Evolutionary conservation across 2,797 vertebrate species (phyloP).

Genomic region (Falco naumanni): DNA sequence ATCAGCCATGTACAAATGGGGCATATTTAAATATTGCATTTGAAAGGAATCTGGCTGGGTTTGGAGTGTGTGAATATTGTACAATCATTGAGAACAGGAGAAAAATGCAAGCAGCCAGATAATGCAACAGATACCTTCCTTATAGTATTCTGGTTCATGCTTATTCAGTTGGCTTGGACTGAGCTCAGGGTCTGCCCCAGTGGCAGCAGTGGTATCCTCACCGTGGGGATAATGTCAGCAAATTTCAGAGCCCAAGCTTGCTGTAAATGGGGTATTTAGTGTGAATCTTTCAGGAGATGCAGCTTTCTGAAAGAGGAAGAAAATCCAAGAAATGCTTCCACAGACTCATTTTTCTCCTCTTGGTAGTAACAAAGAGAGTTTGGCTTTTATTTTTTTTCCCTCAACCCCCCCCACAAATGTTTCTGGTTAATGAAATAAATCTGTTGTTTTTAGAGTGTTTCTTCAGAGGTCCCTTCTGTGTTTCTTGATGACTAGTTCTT

Average conservation of each 20-base stretch:
- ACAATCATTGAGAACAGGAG: background rate
- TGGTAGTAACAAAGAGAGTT: background rate
- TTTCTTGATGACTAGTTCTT: slow-evolving; percentile 28
- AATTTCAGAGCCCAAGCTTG: background rate
- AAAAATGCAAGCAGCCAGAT: background rate
- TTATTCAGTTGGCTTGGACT: background rate
- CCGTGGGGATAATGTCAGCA: background rate
- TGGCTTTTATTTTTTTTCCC: background rate
- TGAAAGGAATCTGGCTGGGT: background rate
- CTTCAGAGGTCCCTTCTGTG: background rate
- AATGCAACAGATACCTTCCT: background rate
- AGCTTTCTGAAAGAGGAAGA: background rate
- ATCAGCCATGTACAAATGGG: background rate
- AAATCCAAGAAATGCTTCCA: background rate
- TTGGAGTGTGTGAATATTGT: background rate
- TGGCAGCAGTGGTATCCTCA: background rate
- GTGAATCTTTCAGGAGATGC: background rate
- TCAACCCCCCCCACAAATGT: background rate
- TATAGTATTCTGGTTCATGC: background rate
- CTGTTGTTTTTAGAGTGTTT: background rate
- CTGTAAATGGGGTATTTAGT: background rate
- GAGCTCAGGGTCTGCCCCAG: background rate
- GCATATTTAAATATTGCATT: background rate
- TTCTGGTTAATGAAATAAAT: slow-evolving; percentile 9
- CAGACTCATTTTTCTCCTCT: background rate